Base-by-base conservation (phyloP, 2,797 vertebrate species). In the Gymnothorax javanicus region DNA sequence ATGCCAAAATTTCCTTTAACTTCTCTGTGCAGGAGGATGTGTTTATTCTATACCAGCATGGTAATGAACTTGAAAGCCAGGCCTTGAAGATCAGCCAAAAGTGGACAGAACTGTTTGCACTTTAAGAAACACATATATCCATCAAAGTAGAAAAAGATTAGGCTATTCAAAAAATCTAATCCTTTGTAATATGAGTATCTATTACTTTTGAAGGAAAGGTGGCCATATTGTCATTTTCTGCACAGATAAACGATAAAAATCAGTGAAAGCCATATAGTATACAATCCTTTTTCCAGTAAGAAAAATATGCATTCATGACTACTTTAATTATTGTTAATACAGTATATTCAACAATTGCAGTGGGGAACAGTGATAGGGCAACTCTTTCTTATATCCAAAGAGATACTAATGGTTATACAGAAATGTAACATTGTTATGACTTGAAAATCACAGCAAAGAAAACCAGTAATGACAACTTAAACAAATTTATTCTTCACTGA, bases 11-110 rank as follows among this genome's bases (percentile, higher is more conserved):
- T 73, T 73, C 69, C 69, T 77, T 77, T 3, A 77, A 43, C 73
- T 77, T 23, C 73, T 52, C 43, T 77, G 23, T 50, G 13, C 17
- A 50, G 33, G 71, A 43, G 71, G 5, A 43, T 33, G 3, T 33
- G 71, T 75, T 75, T 75, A 75, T 43, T 75, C 25, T 75, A 75
- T 43, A 43, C 71, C 71, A 43, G 71, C 71, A 75, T 43, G 13
- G 71, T 43, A 75, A 43, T 75, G 13, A n/a, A 75, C 71, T 43
- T 75, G 33, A 75, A 75, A 43, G 33, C 71, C 71, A 33, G 33
- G 4, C 9, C 71, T 43, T 4, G 25, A 43, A 12, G 27, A 13
- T 43, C 27, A 43, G 27, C 71, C 71, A 43, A 73, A 33, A 71
- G 11, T 25, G 25, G 69, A 25, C 69, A 71, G 15, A 12, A 33